Percentiles rank a stretch among this genome's conserved stretches.
These are phyloP conservation scores for Saturnia japonica DNA, from an alignment of 2,888 invertebrate species.

Conservation along the genomic window DNA sequence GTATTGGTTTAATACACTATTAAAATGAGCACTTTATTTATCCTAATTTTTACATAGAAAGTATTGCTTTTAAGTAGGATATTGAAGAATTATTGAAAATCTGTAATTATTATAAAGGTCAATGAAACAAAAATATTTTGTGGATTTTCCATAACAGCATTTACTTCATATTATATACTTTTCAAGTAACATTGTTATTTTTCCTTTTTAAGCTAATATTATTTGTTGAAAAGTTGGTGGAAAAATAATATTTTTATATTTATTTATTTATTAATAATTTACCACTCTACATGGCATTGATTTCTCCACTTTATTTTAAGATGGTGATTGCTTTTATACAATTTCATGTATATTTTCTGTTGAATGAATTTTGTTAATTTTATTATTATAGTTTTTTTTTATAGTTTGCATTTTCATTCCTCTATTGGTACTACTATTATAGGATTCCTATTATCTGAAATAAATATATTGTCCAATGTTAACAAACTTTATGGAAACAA, in stretches of 20 bases:
- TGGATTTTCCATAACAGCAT: not conserved
- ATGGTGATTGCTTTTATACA: constrained; percentile 6
- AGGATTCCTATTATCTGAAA: constrained; percentile 45
- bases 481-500: not conserved
- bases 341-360: not conserved
- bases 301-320: constrained; percentile 4
- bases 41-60: not conserved
- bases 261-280: not conserved
- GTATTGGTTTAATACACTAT: not conserved
- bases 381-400: constrained; percentile 20
- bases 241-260: not conserved
- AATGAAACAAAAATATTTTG: not conserved
- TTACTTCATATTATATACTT: not conserved
- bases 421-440: constrained; percentile 59
- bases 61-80: too few species aligned
- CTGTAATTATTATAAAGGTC: not conserved
- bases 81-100: not conserved
- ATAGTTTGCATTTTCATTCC: constrained; percentile 32
- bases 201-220: not conserved
- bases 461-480: constrained; percentile 20
- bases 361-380: not conserved
- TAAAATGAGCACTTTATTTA: not conserved
- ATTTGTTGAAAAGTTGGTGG: not conserved
- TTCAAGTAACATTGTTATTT: not conserved
- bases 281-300: not conserved